Evolutionary conservation across 2,113 vertebrate species (phyloP).

Genomic region (Saccopteryx leptura): DNA sequence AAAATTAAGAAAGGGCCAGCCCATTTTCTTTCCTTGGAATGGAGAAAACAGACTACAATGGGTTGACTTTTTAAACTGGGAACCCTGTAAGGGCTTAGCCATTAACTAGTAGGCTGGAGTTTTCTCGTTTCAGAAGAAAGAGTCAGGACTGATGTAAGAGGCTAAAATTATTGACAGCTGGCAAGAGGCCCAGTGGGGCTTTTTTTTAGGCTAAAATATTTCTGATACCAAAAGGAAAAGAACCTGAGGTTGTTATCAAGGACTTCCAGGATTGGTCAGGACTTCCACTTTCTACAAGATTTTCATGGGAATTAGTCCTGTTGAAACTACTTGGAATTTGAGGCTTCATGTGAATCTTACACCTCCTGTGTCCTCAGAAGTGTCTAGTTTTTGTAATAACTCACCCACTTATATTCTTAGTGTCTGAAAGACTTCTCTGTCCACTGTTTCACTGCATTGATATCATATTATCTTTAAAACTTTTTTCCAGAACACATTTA

Average conservation of each 20-base stretch:
- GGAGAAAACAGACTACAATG: not conserved
- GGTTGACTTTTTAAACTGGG: not conserved
- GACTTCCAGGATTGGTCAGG: not conserved
- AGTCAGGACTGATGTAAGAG: not conserved
- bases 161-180: not conserved
- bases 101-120: not conserved
- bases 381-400: not conserved
- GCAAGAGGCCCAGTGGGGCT: not conserved
- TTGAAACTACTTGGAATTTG: not conserved
- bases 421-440: not conserved
- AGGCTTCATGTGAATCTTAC: not conserved
- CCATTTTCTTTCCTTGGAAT: not conserved
- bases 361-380: not conserved
- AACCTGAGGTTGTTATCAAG: not conserved
- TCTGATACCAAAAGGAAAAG: not conserved
- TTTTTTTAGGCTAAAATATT: not conserved
- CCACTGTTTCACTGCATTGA: not conserved
- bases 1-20: not conserved
- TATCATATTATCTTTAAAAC: not conserved
- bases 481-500: conserved; percentile 5
- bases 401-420: not conserved
- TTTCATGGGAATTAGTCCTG: not conserved
- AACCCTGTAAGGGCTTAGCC: not conserved
- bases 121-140: conserved; percentile 26
- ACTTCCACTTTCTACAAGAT: not conserved